Base-by-base conservation (phyloP, 30 jellyfish, hydroid and myxozoan species). In the Aurelia coerulea region DNA sequence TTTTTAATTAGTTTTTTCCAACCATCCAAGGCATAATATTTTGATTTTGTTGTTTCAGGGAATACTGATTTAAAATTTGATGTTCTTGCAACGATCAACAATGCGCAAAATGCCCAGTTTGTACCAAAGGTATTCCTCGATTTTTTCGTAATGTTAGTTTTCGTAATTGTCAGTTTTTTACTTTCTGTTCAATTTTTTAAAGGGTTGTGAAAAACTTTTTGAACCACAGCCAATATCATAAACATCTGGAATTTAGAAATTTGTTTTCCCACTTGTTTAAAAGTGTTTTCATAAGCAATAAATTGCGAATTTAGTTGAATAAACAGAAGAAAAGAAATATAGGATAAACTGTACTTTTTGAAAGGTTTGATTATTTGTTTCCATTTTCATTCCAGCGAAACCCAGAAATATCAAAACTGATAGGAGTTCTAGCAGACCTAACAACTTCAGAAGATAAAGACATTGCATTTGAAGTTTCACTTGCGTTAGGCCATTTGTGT, bases 401-500 rank as follows among this genome's bases (percentile, higher is more conserved):
- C 23, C 65, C 80, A 11, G 89, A 68, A n/a, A 76, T 87, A 14
- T 5, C 54, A 33, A 76, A 76, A 60, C 56, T 76, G 35, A 73
- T 77, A 29, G 39, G 42, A 34, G 14, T 58, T 35, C 46, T 87
- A 23, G 29, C 33, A 53, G 33, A 78, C 0, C 17, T 76, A 33
- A 81, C 66, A 4, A 7, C 39, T 5, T 73, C 59, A 3, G 68
- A 58, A 14, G 88, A 88, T 53, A 83, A 83, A 6, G 79, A 60
- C 37, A 56, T 90, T 34, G 89, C 97, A 11, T 74, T 90, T 37
- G 81, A 70, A 46, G 97, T 95, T 42, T 79, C 97, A 4, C 64
- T 83, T 10, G 51, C 91, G 16, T 46, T 90, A 5, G 95, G 96
- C 42, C 97, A 90, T 78, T 67, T 90, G 62, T 90, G 97, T 46